Base-by-base conservation (phyloP, 2,888 invertebrate genomes). In the Torymus tubicola region DNA sequence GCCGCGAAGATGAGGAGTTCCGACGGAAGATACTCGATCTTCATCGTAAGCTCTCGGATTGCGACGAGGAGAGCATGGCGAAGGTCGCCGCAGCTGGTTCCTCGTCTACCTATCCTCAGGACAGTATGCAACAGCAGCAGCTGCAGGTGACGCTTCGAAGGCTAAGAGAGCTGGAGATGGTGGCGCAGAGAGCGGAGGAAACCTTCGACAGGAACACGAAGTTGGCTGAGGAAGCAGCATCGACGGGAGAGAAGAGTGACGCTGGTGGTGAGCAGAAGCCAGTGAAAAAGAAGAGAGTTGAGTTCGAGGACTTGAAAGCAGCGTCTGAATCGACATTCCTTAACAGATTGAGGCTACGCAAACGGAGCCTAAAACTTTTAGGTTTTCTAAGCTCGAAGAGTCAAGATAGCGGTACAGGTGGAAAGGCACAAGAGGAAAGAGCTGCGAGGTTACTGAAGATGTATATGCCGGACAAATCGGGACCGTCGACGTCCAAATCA, bases 21-120 rank as follows among this genome's bases (percentile, higher is more conserved):
- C 88, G 90, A n/a, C 85, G 87, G 13, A 90, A 90, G 79, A 90
- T 90, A 60, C 86, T 90, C 58, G 89, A 89, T 24, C 85, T 90
- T 31, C 90, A 90, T 55, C 84, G 88, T 16, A 90, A 90, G 74
- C 75, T 88, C 69, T 88, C 87, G 74, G 86, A 88, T 83, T 86
- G 85, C 58, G 78, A 79, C 50, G 78, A 73, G 64, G 81, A 78
- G 53, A 57, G 58, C 2, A n/a, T 60, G 18, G 57, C 70, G 11
- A 78, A 60, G 12, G 78, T 24, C 0, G 61, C n/a, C 10, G 74
- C 21, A 24, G 42, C 21, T 11, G 68, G 2, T 13, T 42, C 60
- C 11, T 1, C 1, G 14, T 5, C n/a, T 58, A 74, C 65, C 73
- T 80, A 80, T 42, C 84, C 84, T 16, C 84, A 42, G 8, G 42